Evolutionary conservation across 2,888 invertebrate genomes (phyloP).

Genomic region (Rhagophthalmus giganteus): DNA sequence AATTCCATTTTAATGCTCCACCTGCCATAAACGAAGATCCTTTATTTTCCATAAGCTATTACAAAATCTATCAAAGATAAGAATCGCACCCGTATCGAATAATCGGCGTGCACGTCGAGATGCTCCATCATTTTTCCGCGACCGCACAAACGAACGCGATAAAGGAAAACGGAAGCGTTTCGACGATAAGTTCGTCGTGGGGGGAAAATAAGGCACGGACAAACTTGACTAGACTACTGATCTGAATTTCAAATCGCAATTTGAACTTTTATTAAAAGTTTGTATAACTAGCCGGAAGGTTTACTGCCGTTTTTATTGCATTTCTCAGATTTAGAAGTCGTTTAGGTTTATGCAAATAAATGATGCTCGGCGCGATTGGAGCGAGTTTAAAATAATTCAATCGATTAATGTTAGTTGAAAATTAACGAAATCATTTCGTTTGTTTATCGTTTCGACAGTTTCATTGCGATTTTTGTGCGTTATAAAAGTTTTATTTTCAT

Average conservation of each 20-base stretch:
- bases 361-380: no score
- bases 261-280: not conserved
- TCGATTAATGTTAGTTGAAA: no score
- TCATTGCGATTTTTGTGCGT: no score
- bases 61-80: slow-evolving; percentile 38
- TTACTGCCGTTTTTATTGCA: slow-evolving; percentile 4
- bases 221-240: slow-evolving; percentile 15
- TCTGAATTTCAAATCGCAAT: slow-evolving; percentile 16
- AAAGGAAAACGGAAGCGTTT: slow-evolving; percentile 5
- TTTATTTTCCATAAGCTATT: slow-evolving; percentile 33
- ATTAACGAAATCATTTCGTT: no score
- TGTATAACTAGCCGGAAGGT: slow-evolving; percentile 3
- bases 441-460: no score
- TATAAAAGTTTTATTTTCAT: no score
- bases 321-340: no score
- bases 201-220: slow-evolving; percentile 5
- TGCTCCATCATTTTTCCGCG: slow-evolving; percentile 1
- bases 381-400: no score
- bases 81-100: slow-evolving; percentile 23
- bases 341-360: no score
- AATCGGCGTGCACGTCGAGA: slow-evolving; percentile 7
- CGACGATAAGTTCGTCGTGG: slow-evolving; percentile 3
- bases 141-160: not conserved
- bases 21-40: no score
- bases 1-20: slow-evolving; percentile 31